These are phyloP conservation scores for Clarias platycephalus DNA, from an alignment of 2,797 vertebrate species.

Conservation along the genomic window DNA sequence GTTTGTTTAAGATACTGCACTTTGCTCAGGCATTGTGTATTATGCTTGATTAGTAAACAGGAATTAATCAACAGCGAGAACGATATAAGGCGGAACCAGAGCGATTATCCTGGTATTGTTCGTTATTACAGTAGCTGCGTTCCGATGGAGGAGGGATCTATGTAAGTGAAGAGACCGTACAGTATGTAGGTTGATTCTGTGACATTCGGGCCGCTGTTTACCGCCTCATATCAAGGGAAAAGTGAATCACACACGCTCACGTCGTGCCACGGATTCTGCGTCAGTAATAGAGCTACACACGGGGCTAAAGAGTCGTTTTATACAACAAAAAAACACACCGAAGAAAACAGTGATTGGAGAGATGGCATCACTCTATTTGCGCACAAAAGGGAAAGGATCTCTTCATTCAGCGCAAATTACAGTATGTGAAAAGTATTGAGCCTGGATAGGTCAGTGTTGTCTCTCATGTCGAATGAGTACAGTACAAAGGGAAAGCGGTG, in stretches of 20 bases:
- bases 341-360: conserved; percentile 7
- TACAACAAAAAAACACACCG: not conserved
- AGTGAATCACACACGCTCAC: conserved; percentile 36
- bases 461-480: conserved; percentile 31
- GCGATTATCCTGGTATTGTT: conserved; percentile 28
- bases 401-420: conserved; percentile 4
- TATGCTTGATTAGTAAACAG: conserved; percentile 50
- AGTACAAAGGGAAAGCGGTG: conserved; percentile 35
- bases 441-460: conserved; percentile 33
- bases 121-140: conserved; percentile 31
- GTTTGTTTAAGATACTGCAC: conserved; percentile 43
- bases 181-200: conserved; percentile 11
- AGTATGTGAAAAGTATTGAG: conserved; percentile 28
- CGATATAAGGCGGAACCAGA: conserved; percentile 35
- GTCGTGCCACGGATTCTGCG: conserved; percentile 32
- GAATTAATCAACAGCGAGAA: conserved; percentile 39
- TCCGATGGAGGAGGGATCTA: conserved; percentile 16
- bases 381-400: conserved; percentile 16
- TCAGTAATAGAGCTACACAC: conserved; percentile 26
- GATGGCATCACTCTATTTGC: conserved; percentile 26
- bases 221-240: conserved; percentile 19
- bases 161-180: not conserved
- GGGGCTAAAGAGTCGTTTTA: conserved; percentile 14
- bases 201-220: conserved; percentile 34
- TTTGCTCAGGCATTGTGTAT: conserved; percentile 41